phyloP scores from a whole-genome alignment of 1,140 invertebrate genomes.

The Trachelipus rathkii region DNA sequence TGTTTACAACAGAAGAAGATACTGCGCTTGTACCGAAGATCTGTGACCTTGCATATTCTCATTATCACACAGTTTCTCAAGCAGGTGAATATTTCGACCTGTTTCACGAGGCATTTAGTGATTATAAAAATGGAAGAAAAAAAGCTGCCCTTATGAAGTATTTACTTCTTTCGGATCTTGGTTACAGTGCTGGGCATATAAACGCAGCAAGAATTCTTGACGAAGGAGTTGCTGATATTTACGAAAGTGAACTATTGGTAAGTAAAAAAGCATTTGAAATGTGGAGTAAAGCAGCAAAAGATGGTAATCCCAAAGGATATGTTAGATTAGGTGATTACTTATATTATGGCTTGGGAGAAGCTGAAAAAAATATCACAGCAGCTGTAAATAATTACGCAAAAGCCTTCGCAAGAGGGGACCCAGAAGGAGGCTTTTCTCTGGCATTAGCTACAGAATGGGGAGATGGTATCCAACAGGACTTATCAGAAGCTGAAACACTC shows the following conservation, averaged over 20 bases:
- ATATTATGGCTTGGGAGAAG: conserved; percentile 21
- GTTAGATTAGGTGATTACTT: conserved; percentile 15
- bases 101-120: conserved; percentile 9
- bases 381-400: conserved; percentile 8
- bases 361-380: neutral
- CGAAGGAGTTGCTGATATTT: neutral
- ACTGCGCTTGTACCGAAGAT: neutral
- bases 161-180: conserved; percentile 27
- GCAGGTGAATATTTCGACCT: conserved; percentile 21
- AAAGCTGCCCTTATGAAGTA: conserved; percentile 25
- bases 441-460: conserved; percentile 25
- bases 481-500: conserved; percentile 10
- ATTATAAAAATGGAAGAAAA: conserved; percentile 7
- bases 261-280: neutral
- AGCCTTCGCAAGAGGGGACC: conserved; percentile 9
- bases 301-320: neutral
- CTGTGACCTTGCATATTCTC: conserved; percentile 12
- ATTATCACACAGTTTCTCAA: conserved; percentile 16
- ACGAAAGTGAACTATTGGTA: neutral
- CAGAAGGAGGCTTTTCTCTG: conserved; percentile 20
- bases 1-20: neutral
- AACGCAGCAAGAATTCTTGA: conserved; percentile 25
- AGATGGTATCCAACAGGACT: conserved; percentile 19
- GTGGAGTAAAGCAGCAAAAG: conserved; percentile 22
- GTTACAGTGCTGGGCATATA: conserved; percentile 19